These are phyloP conservation scores for Dolichoris vasculosae DNA, from an alignment of 1,140 invertebrate species.

Conservation along the genomic window DNA sequence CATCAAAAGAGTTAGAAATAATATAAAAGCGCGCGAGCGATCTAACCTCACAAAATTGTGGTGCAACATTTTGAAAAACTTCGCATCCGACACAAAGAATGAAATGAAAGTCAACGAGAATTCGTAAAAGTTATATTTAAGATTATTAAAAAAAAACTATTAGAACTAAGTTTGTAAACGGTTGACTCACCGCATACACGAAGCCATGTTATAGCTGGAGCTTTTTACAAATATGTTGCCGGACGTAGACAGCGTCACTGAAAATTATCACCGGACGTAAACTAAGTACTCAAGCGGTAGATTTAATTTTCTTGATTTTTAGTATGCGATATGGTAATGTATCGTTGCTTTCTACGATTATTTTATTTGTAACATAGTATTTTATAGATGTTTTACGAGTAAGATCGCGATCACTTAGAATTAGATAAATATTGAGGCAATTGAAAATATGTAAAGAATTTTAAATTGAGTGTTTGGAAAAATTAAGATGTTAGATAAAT, in stretches of 20 bases:
- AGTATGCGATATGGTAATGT: too few relatives aligned
- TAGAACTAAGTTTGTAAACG: neutral
- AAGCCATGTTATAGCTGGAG: conserved; percentile 19
- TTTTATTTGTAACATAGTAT: too few relatives aligned
- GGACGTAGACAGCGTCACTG: neutral
- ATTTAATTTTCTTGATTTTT: neutral
- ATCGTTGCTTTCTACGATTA: too few relatives aligned
- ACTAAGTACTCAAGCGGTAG: neutral
- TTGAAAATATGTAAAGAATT: too few relatives aligned
- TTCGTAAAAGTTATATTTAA: neutral
- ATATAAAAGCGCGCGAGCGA: neutral
- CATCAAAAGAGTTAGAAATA: neutral
- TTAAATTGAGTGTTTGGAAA: too few relatives aligned
- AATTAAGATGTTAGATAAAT: too few relatives aligned
- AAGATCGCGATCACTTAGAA: too few relatives aligned
- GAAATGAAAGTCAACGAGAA: neutral
- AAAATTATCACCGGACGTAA: neutral
- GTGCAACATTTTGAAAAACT: neutral
- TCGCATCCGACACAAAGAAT: neutral
- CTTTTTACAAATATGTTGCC: neutral
- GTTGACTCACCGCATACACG: neutral
- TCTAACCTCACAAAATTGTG: neutral
- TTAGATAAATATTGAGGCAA: too few relatives aligned
- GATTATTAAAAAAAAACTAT: neutral
- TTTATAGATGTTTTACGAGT: too few relatives aligned